Base-by-base conservation (phyloP, 2,888 invertebrate genomes). In the Xylota sylvarum region DNA sequence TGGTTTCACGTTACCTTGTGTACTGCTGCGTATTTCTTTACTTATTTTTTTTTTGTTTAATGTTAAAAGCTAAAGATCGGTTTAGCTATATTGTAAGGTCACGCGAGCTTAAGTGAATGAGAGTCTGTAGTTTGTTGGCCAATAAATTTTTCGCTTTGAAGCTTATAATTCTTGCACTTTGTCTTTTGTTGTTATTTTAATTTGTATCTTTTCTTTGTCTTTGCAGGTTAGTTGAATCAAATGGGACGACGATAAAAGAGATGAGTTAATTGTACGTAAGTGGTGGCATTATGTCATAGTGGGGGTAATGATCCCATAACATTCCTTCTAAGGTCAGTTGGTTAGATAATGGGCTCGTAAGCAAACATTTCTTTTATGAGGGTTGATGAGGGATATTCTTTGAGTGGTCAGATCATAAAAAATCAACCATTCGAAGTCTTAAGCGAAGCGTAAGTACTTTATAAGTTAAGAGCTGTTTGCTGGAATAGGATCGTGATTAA, bases 1-100 rank as follows among this genome's bases (percentile, higher is more conserved):
- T 19, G 52, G 60, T n/a, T 30, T 35, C 55, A 12, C 17, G 43
- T 46, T 67, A 52, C 43, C 40, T 67, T 40, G 60, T 79, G 9
- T 23, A 19, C 23, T 5, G 17, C 1, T 55, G 43, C 32, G n/a
- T 78, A n/a, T 52, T 2, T 23, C 23, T 1, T 23, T 23, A n/a
- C n/a, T 23, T 23, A 23, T 23, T 23, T 23, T 23, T 23, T 23
- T 23, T 23, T 23, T 23, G 1, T 35, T 48, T 30, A 52, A 65
- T 79, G 76, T 46, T 67, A 72, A 78, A 77, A 58, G 85, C 43
- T 69, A 85, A 85, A 85, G 80, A 80, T 81, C 81, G 65, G 27
- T 76, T 55, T 56, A 72, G 72, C 65, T 70, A 23, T 23, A 55
- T 30, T 46, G 60, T 65, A 4, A 62, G 81, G 81, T 81, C 72